Percentiles rank a stretch among this genome's conserved stretches.
Conservation (phyloP, 2,113 vertebrate species). For the Tenebrosternarchus preto region DNA sequence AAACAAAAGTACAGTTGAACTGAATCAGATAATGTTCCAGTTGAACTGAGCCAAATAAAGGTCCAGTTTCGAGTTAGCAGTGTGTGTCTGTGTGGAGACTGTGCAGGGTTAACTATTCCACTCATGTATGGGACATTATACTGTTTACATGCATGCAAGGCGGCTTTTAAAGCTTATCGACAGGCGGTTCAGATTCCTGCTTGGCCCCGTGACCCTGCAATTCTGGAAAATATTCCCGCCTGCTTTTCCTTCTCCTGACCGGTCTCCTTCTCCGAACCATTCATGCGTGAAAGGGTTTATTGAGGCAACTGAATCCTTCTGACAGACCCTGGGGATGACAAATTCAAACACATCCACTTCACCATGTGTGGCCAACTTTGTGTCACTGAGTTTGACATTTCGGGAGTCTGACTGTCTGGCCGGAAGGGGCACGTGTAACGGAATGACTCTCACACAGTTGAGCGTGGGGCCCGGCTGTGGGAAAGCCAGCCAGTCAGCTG, state of each 20-base stretch:
- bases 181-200: neutral
- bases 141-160: neutral
- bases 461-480: neutral
- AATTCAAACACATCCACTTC: slow-evolving; percentile 4
- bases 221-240: neutral
- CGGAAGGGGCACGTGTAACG: no score
- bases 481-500: neutral
- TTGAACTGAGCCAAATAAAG: neutral
- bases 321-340: neutral
- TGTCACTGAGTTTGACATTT: neutral
- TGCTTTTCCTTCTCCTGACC: neutral
- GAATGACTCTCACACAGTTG: neutral
- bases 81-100: neutral
- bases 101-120: neutral
- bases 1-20: no score
- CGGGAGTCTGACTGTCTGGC: neutral
- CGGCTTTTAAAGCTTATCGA: neutral
- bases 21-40: no score
- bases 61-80: neutral
- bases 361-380: neutral
- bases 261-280: no score
- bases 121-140: neutral
- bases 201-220: neutral
- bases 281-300: slow-evolving; percentile 10
- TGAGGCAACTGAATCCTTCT: neutral